Conservation (phyloP, 2,797 vertebrate genomes). For the Propithecus perrieri region DNA sequence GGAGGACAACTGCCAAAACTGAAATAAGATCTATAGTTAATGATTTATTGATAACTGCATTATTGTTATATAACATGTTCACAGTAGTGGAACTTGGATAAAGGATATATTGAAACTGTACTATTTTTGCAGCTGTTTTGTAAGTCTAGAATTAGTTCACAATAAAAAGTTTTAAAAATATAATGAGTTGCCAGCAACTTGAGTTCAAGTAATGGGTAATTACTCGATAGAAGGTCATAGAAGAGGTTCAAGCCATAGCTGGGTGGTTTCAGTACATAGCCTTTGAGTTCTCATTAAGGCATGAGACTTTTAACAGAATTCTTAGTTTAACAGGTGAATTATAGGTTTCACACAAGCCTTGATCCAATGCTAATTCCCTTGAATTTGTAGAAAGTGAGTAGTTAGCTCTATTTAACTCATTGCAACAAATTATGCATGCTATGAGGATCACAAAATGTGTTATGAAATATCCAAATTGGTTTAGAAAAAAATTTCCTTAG, state of each 20-base stretch:
- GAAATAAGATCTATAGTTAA: neutral
- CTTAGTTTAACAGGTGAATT: neutral
- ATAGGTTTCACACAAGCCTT: neutral
- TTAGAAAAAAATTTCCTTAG: conserved; percentile 15
- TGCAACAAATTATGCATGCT: neutral
- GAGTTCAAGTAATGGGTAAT: neutral
- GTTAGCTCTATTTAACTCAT: neutral
- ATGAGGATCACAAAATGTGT: neutral
- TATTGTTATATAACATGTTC: neutral
- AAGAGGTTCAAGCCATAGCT: neutral
- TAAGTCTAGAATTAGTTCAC: conserved; percentile 27
- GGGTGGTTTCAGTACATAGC: neutral
- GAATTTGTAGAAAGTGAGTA: neutral
- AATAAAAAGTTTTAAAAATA: neutral
- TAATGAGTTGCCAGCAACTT: neutral
- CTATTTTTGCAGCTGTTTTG: neutral
- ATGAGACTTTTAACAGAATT: neutral
- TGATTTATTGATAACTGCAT: neutral
- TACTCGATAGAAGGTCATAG: neutral
- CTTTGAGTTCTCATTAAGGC: neutral
- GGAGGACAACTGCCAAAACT: neutral
- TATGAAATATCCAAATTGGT: neutral
- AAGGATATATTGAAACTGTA: neutral
- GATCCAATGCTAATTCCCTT: neutral
- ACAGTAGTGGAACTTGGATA: neutral